These are phyloP conservation scores for Drosophila barbarae DNA, from an alignment of 2,888 invertebrate species.

Conservation along the genomic window DNA sequence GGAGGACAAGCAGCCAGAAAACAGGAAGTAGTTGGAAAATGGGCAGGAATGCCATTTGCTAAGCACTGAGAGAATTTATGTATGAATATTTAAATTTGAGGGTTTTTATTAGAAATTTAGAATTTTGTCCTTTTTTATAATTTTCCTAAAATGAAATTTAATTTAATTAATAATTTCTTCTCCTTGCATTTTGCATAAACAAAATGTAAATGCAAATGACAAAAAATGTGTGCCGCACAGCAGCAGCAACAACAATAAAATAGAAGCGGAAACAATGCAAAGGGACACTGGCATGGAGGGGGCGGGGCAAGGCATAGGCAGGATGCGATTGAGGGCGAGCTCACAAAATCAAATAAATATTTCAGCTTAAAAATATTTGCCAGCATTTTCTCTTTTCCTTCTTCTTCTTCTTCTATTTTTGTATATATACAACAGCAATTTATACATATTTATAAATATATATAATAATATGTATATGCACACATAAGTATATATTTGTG, in stretches of 20 bases:
- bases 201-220: conserved; percentile 21
- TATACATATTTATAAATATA: neutral
- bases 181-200: conserved; percentile 10
- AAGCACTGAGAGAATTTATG: neutral
- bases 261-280: conserved; percentile 32
- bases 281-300: neutral
- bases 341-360: conserved; percentile 57
- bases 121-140: too few relatives aligned
- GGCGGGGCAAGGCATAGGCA: neutral
- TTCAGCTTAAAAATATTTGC: conserved; percentile 53
- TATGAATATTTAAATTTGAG: too few relatives aligned
- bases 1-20: neutral
- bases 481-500: conserved; percentile 6
- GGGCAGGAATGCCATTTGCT: neutral
- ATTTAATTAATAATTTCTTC: too few relatives aligned
- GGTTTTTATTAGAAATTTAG: too few relatives aligned
- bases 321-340: conserved; percentile 16
- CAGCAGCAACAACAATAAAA: conserved; percentile 15
- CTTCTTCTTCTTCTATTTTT: conserved; percentile 10
- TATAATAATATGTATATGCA: neutral
- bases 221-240: conserved; percentile 34
- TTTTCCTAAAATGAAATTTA: too few relatives aligned
- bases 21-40: conserved; percentile 6
- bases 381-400: conserved; percentile 16
- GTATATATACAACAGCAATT: conserved; percentile 9